phyloP scores from a whole-genome alignment of 1,140 invertebrate species.

The Heliconius nattereri region DNA sequence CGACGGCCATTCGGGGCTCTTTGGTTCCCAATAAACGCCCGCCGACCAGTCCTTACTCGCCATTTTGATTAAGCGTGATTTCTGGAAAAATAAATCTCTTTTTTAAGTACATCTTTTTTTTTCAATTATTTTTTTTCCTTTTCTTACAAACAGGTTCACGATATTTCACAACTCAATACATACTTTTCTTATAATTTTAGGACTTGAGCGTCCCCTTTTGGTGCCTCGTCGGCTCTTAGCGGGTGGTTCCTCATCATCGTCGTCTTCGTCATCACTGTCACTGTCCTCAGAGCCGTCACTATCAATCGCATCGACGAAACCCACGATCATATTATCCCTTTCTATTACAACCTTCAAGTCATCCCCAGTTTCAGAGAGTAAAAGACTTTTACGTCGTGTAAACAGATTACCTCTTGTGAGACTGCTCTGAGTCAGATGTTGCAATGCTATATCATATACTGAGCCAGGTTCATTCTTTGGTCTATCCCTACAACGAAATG shows the following conservation, averaged over 20 bases:
- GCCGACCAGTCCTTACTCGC: conserved; percentile 72
- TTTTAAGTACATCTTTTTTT: no score
- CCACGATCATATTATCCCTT: conserved; percentile 76
- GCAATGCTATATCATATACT: conserved; percentile 37
- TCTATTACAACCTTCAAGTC: conserved; percentile 73
- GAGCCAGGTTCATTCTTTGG: conserved; percentile 33
- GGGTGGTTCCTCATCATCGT: conserved; percentile 7
- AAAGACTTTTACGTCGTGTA: conserved; percentile 49
- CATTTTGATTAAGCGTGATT: conserved; percentile 69
- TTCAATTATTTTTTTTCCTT: no score
- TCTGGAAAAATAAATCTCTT: conserved; percentile 51
- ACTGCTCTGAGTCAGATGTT: conserved; percentile 30
- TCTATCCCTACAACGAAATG: conserved; percentile 34
- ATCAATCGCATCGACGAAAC: conserved; percentile 66
- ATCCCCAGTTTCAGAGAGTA: conserved; percentile 57
- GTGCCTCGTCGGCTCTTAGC: conserved; percentile 26
- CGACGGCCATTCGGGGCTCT: conserved; percentile 65
- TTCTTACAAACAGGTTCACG: no score
- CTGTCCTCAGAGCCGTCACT: conserved; percentile 66
- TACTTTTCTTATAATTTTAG: conserved; percentile 57
- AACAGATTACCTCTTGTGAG: conserved; percentile 47
- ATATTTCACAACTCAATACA: conserved; percentile 17
- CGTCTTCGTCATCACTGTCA: conserved; percentile 44
- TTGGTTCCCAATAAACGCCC: conserved; percentile 71
- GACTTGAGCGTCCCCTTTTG: conserved; percentile 57